Conservation (phyloP, 2,888 invertebrate genomes). For the Cephus pulcher region DNA sequence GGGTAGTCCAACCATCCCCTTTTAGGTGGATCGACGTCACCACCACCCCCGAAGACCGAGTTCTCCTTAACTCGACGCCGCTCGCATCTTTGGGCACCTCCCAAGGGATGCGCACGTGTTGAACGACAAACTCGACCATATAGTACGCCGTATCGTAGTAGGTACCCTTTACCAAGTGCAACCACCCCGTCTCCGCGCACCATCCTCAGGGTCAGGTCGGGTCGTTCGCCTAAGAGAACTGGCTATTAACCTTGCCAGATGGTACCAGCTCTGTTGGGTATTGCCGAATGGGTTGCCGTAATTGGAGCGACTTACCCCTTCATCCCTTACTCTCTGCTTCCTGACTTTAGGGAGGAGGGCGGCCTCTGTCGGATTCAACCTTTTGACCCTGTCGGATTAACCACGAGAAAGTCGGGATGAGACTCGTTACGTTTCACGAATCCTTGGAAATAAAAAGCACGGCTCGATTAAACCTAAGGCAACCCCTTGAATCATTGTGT, state of each 20-base stretch:
- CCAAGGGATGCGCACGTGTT: slow-evolving; percentile 42
- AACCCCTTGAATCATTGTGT: too few relatives aligned
- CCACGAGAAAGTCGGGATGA: too few relatives aligned
- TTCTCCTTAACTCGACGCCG: slow-evolving; percentile 7
- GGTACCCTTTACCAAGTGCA: background rate
- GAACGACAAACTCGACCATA: slow-evolving; percentile 32
- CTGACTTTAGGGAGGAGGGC: too few relatives aligned
- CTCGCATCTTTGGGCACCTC: slow-evolving; percentile 41
- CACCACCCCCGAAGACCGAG: slow-evolving; percentile 24
- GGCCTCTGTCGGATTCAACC: too few relatives aligned
- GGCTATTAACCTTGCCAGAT: slow-evolving; percentile 41
- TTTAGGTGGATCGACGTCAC: slow-evolving; percentile 6
- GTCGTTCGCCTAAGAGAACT: slow-evolving; percentile 39
- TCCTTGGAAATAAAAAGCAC: too few relatives aligned
- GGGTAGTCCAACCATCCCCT: slow-evolving; percentile 8
- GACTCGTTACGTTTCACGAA: too few relatives aligned
- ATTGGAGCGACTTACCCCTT: slow-evolving; percentile 29
- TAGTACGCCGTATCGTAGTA: background rate
- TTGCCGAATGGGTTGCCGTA: slow-evolving; percentile 26
- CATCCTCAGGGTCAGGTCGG: slow-evolving; percentile 27
- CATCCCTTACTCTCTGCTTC: slow-evolving; percentile 7
- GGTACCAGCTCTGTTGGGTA: slow-evolving; percentile 25
- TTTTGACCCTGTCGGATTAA: too few relatives aligned
- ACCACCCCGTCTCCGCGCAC: slow-evolving; percentile 10
- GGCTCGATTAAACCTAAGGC: too few relatives aligned